Percentiles rank a stretch among this genome's conserved stretches.
phyloP scores from a whole-genome alignment of 1,140 invertebrate genomes.

The Drosophila asahinai region DNA sequence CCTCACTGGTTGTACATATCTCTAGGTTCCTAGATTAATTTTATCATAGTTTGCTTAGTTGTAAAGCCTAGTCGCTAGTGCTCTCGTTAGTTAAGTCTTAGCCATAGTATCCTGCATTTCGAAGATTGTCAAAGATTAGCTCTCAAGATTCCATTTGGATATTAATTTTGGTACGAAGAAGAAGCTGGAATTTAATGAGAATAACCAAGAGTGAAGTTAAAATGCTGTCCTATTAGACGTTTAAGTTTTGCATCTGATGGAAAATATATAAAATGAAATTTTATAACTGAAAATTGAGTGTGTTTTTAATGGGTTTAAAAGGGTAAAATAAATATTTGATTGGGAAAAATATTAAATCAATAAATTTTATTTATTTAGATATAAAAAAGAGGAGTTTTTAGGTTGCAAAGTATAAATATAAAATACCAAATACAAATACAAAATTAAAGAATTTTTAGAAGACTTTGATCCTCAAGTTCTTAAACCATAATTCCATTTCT shows the following conservation, averaged over 20 bases:
- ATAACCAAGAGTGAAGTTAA: conserved; percentile 32
- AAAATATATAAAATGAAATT: conserved; percentile 82
- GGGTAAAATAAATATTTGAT: background rate
- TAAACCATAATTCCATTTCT: too few relatives aligned
- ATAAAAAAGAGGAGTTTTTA: too few relatives aligned
- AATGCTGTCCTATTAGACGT: conserved; percentile 74
- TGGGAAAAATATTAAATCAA: background rate
- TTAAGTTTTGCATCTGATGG: conserved; percentile 62
- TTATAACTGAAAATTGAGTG: conserved; percentile 51
- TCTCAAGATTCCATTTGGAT: background rate
- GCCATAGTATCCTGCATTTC: conserved; percentile 63
- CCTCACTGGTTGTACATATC: conserved; percentile 75
- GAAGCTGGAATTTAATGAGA: background rate
- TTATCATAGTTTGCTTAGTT: conserved; percentile 41
- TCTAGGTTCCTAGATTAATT: conserved; percentile 34
- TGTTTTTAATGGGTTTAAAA: background rate
- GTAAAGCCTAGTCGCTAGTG: conserved; percentile 67
- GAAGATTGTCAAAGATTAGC: conserved; percentile 49
- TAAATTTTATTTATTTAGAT: too few relatives aligned
- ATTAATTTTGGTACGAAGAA: background rate
- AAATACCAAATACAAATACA: too few relatives aligned
- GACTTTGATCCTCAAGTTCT: too few relatives aligned
- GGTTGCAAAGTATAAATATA: too few relatives aligned
- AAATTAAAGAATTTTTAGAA: background rate
- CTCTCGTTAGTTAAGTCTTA: conserved; percentile 57